Evolutionary conservation across 2,888 invertebrate genomes (phyloP).

Genomic region (Spialia ferax): DNA sequence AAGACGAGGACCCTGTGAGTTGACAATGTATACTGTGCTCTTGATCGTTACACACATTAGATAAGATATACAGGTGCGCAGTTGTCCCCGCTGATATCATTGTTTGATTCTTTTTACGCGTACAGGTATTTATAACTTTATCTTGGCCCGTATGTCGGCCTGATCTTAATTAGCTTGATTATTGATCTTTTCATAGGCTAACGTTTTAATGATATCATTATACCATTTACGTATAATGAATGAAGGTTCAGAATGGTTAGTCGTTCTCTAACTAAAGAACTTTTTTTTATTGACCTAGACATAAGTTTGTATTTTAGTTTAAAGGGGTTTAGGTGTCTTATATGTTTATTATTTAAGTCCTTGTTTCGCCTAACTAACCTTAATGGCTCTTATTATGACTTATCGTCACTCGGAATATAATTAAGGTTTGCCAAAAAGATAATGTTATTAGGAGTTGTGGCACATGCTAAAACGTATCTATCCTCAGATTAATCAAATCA

Average conservation of each 20-base stretch:
- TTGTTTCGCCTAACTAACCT: neutral
- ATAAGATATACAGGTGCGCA: conserved; percentile 49
- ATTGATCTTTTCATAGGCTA: neutral
- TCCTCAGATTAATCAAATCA: too few relatives aligned
- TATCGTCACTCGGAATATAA: neutral
- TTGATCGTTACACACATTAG: conserved; percentile 43
- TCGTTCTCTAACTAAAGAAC: too few relatives aligned
- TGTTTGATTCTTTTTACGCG: conserved; percentile 49
- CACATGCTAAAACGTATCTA: neutral
- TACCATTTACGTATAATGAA: too few relatives aligned
- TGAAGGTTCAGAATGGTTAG: neutral
- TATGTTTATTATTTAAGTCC: neutral
- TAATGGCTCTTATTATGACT: neutral
- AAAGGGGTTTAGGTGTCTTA: neutral
- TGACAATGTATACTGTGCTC: conserved; percentile 28
- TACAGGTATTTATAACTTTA: conserved; percentile 40
- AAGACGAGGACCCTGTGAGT: conserved; percentile 86
- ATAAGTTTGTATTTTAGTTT: too few relatives aligned
- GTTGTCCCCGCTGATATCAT: conserved; percentile 50
- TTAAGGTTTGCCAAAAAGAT: neutral
- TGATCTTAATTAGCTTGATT: conserved; percentile 16
- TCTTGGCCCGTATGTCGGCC: conserved; percentile 15
- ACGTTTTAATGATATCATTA: neutral
- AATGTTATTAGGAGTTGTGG: neutral
- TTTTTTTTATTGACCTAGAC: too few relatives aligned